Conservation (phyloP, 2,113 vertebrate species). For the Bettongia penicillata region DNA sequence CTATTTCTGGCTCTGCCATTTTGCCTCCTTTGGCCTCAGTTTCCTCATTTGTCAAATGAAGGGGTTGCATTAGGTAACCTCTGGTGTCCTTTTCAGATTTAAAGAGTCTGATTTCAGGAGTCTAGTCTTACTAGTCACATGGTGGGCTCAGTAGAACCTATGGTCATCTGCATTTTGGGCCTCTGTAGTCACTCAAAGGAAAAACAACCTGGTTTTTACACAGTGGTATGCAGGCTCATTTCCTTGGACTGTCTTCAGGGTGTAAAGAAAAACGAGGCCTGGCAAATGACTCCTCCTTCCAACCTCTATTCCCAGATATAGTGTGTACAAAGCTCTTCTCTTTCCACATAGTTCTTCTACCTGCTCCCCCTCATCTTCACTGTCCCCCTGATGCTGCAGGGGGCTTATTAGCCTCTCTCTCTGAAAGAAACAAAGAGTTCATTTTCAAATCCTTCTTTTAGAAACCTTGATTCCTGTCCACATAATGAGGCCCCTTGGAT, state of each 20-base stretch:
- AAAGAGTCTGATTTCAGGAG: background rate
- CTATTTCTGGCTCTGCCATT: too few relatives aligned
- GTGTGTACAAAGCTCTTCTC: background rate
- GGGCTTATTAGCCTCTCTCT: conserved; percentile 29
- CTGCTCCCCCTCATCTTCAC: background rate
- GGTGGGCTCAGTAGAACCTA: conserved; percentile 10
- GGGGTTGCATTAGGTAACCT: background rate
- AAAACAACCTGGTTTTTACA: conserved; percentile 26
- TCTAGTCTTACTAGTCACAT: background rate
- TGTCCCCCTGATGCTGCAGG: background rate
- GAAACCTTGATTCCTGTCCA: conserved; percentile 67
- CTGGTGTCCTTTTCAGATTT: background rate
- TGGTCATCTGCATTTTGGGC: background rate
- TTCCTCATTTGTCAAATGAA: background rate
- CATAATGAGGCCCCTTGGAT: conserved; percentile 47
- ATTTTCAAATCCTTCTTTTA: conserved; percentile 69
- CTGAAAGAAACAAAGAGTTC: conserved; percentile 72
- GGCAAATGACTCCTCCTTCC: background rate
- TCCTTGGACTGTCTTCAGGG: background rate
- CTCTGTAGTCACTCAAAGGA: conserved; percentile 2
- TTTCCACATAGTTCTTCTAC: background rate
- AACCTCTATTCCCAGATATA: background rate
- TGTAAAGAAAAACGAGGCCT: background rate
- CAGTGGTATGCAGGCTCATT: background rate
- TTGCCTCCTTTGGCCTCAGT: background rate